Percentiles rank a stretch among this genome's conserved stretches.
Conservation (phyloP, 30 jellyfish, hydroid and myxozoan genomes). For the Sanderia malayensis region DNA sequence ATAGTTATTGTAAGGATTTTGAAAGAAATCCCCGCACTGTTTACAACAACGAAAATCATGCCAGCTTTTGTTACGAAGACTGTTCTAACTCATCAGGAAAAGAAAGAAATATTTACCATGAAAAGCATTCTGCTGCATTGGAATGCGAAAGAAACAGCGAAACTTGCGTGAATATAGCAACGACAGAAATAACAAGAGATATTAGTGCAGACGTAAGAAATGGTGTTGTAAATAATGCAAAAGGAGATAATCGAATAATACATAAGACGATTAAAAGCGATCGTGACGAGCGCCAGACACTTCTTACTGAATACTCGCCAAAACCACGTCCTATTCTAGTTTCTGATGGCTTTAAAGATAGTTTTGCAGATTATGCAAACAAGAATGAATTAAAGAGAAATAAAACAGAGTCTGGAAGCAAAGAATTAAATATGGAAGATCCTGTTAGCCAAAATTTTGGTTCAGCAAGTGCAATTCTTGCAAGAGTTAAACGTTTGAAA, state of each 20-base stretch:
- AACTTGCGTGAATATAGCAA: not conserved
- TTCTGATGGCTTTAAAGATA: not conserved
- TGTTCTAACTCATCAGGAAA: not conserved
- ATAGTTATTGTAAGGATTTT: not conserved
- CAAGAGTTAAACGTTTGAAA: slow-evolving; percentile 47
- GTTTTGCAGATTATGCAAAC: not conserved
- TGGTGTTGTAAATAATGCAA: not conserved
- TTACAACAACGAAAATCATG: not conserved
- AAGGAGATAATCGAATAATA: not conserved
- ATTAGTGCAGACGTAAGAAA: not conserved
- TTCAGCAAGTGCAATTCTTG: slow-evolving; percentile 64
- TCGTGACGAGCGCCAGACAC: not conserved
- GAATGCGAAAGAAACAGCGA: not conserved
- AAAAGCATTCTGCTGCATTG: not conserved
- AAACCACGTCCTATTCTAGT: not conserved
- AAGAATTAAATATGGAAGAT: not conserved
- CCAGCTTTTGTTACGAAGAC: not conserved
- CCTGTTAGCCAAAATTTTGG: slow-evolving; percentile 40
- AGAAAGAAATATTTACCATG: not conserved
- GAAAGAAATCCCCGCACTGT: not conserved
- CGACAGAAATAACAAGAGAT: not conserved
- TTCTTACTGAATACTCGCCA: not conserved
- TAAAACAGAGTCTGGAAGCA: not conserved
- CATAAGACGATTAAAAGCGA: not conserved
- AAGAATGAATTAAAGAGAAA: not conserved